Evolutionary conservation across 2,888 invertebrate genomes (phyloP), one percentile per base, ranked within the genome.

Genomic region (Chloroclysta siterata): DNA sequence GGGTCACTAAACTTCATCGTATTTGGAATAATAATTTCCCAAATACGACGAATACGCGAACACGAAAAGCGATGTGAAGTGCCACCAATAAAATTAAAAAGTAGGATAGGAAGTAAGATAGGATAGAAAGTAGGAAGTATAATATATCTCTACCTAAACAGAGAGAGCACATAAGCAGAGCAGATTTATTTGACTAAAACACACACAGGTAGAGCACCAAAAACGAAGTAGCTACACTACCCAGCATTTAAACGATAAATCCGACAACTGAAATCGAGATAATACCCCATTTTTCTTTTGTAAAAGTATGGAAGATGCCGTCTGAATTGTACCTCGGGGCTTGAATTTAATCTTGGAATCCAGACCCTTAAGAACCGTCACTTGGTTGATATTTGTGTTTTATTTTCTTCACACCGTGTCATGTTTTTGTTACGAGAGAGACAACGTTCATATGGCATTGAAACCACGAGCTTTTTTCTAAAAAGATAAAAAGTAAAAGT

Each of bases 321-420:
- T 83, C 84, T 82, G 85, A 88, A 90, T 87, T 84, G 85, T 83
- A 86, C 92, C 91, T 86, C 86, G 76, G 90, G 90, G 89, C 84
- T 89, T 88, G 89, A 90, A 90, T 91, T 91, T 92, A 92, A 92
- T 92, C 92, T 90, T 82, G 80, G 87, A 81, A 87, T 88, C 83
- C 81, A 84, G 85, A 82, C 84, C 86, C 85, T 84, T 87, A 88
- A 89, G 85, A 87, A 86, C 78, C 79, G 82, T 86, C 85, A 84
- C 81, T 84, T 83, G 73, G 76, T 64, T 69, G 76, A 79, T 77
- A 80, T 83, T 80, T 75, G 73, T 71, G 76, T 79, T 79, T 77
- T 73, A 75, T 76, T 76, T 78, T 66, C 78, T 76, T 77, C 78
- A 74, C 76, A 74, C 72, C 73, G 66, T 66, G 67, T 72, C 71